phyloP scores from a whole-genome alignment of 2,797 vertebrate species.

The Cryptoprocta ferox region DNA sequence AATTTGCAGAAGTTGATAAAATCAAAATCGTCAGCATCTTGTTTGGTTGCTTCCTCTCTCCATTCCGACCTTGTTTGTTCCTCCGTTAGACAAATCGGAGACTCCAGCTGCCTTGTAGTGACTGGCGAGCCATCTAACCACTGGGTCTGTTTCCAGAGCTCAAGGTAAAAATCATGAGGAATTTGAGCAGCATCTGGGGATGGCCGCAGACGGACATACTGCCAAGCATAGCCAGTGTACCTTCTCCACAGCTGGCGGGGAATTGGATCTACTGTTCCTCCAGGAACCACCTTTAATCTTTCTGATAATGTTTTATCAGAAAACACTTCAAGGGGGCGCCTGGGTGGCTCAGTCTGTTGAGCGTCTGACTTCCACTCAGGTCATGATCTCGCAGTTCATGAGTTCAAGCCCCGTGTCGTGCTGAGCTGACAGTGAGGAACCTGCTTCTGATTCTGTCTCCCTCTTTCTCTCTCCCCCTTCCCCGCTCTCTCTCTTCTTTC shows the following conservation, averaged over 20 bases:
- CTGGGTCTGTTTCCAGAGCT: slow-evolving; percentile 94
- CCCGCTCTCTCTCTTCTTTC: too few species aligned
- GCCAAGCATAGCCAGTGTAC: slow-evolving; percentile 95
- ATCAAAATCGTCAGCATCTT: not conserved
- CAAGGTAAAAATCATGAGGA: slow-evolving; percentile 96
- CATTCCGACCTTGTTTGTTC: slow-evolving; percentile 60
- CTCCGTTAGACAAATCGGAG: slow-evolving; percentile 96
- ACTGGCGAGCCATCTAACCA: slow-evolving; percentile 93
- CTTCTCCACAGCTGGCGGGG: slow-evolving; percentile 94
- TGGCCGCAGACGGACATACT: slow-evolving; percentile 93
- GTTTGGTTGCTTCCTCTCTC: not conserved
- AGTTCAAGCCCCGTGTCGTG: too few species aligned
- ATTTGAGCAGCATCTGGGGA: slow-evolving; percentile 93
- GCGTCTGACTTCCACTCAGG: too few species aligned
- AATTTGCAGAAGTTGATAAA: not conserved
- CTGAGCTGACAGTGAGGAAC: too few species aligned
- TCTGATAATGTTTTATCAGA: slow-evolving; percentile 91
- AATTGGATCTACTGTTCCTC: slow-evolving; percentile 91
- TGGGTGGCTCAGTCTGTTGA: too few species aligned
- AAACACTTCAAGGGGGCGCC: slow-evolving; percentile 81
- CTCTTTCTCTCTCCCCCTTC: too few species aligned
- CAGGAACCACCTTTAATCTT: slow-evolving; percentile 91
- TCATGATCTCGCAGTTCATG: too few species aligned
- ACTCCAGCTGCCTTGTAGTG: slow-evolving; percentile 97
- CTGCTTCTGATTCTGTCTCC: too few species aligned